These are phyloP conservation scores for Stylophora pistillata DNA, from an alignment of 64 coral and sea anemone species.

Conservation along the genomic window DNA sequence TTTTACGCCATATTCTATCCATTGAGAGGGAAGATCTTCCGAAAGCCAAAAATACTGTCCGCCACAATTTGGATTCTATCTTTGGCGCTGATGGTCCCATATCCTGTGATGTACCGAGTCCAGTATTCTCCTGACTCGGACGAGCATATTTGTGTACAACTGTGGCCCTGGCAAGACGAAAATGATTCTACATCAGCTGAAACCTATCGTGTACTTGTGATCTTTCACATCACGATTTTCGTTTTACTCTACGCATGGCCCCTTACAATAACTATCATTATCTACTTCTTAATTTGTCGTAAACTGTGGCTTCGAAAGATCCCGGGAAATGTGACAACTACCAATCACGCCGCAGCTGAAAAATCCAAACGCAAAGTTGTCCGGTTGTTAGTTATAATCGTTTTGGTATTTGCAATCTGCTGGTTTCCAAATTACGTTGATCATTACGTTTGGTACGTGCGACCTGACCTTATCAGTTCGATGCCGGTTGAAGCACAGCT, in stretches of 20 bases:
- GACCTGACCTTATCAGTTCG: not conserved
- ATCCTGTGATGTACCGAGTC: not conserved
- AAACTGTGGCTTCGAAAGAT: not conserved
- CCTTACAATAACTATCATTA: conserved; percentile 16
- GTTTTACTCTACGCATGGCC: conserved; percentile 37
- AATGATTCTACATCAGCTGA: not conserved
- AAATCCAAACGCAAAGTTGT: conserved; percentile 51
- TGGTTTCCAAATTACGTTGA: conserved; percentile 50
- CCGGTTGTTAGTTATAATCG: conserved; percentile 40
- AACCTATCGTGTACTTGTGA: not conserved
- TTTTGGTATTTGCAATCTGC: conserved; percentile 33
- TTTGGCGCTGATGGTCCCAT: conserved; percentile 37
- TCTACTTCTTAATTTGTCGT: conserved; percentile 1
- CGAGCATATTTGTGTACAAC: not conserved
- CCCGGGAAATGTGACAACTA: not conserved
- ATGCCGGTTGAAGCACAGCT: not conserved
- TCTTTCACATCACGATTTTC: conserved; percentile 40
- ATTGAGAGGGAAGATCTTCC: conserved; percentile 33
- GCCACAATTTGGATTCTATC: conserved; percentile 55
- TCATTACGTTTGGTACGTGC: not conserved
- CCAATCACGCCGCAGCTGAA: not conserved
- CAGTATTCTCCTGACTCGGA: not conserved
- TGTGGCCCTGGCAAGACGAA: not conserved
- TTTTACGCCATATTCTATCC: conserved; percentile 43
- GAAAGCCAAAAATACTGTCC: conserved; percentile 6